Percentiles rank a stretch among this genome's conserved stretches.
Evolutionary conservation across 2,888 invertebrate genomes (phyloP).

Genomic region (Alitta virens): DNA sequence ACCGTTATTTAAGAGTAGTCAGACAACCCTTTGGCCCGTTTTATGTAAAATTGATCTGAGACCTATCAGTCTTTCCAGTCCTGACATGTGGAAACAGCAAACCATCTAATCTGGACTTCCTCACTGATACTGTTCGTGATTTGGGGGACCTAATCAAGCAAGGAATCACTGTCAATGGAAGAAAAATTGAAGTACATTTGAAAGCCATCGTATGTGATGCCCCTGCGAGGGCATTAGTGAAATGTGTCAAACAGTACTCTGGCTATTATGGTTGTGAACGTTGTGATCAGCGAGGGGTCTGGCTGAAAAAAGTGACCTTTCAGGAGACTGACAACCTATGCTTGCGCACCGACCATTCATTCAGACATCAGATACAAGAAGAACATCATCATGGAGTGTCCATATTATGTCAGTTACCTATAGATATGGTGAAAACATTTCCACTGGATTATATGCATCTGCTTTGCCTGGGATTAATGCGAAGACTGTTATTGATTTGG

Average conservation of each 20-base stretch:
- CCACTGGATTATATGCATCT: constrained; percentile 47
- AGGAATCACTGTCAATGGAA: neutral
- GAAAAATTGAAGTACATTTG: neutral
- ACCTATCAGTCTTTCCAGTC: too few species aligned
- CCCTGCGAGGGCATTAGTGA: constrained; percentile 22
- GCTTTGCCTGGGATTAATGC: constrained; percentile 39
- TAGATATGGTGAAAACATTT: neutral
- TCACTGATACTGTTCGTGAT: neutral
- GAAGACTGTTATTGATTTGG: constrained; percentile 29
- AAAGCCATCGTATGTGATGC: constrained; percentile 25
- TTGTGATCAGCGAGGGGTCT: constrained; percentile 17
- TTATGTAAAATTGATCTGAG: too few species aligned
- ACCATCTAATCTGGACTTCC: constrained; percentile 7
- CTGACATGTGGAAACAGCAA: constrained; percentile 4
- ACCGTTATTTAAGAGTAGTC: too few species aligned
- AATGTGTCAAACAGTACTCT: constrained; percentile 16
- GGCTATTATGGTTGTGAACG: constrained; percentile 25
- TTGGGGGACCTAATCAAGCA: neutral
- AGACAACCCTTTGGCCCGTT: too few species aligned
- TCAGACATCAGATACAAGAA: neutral
- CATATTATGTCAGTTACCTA: neutral
- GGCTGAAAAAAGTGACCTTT: constrained; percentile 2
- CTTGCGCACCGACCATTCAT: neutral
- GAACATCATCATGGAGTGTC: neutral
- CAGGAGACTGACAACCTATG: neutral